Evolutionary conservation across 2,797 vertebrate genomes (phyloP).

Genomic region (Serranus cabrilla): DNA sequence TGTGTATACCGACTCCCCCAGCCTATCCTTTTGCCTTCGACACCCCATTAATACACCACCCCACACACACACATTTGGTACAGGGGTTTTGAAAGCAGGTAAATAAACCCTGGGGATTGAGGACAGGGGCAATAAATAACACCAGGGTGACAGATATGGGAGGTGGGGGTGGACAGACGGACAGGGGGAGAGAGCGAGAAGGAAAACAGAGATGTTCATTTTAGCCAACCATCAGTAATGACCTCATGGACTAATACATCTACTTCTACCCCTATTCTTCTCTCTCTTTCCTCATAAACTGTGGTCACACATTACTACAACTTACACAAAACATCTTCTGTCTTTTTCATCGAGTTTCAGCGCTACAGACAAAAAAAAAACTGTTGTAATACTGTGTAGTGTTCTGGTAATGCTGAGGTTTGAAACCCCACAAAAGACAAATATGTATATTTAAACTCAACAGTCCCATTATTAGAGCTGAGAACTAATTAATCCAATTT

Average conservation of each 20-base stretch:
- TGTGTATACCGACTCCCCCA: slow-evolving; percentile 21
- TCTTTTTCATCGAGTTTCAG: slow-evolving; percentile 3
- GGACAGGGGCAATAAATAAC: slow-evolving; percentile 70
- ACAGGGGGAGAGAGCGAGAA: slow-evolving; percentile 33
- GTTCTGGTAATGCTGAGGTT: not conserved
- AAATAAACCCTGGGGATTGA: slow-evolving; percentile 65
- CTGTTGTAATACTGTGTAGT: slow-evolving; percentile 1
- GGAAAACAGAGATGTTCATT: slow-evolving; percentile 56
- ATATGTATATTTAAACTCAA: slow-evolving; percentile 37
- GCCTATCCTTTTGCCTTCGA: slow-evolving; percentile 30
- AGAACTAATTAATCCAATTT: slow-evolving; percentile 27
- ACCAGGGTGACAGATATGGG: slow-evolving; percentile 54
- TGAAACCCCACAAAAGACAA: slow-evolving; percentile 5
- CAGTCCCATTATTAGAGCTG: slow-evolving; percentile 14
- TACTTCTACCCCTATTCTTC: slow-evolving; percentile 9
- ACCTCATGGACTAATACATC: slow-evolving; percentile 31
- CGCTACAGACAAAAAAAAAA: no score
- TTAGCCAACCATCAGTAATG: slow-evolving; percentile 33
- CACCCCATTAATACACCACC: slow-evolving; percentile 55
- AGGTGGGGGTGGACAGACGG: slow-evolving; percentile 35
- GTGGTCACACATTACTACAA: slow-evolving; percentile 5
- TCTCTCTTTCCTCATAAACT: slow-evolving; percentile 7
- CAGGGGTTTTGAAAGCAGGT: slow-evolving; percentile 55
- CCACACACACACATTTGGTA: slow-evolving; percentile 30
- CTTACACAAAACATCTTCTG: not conserved